Evolutionary conservation across 2,113 vertebrate genomes (phyloP), one percentile per base, ranked within the genome.

Genomic region (Beaufortia kweichowensis): DNA sequence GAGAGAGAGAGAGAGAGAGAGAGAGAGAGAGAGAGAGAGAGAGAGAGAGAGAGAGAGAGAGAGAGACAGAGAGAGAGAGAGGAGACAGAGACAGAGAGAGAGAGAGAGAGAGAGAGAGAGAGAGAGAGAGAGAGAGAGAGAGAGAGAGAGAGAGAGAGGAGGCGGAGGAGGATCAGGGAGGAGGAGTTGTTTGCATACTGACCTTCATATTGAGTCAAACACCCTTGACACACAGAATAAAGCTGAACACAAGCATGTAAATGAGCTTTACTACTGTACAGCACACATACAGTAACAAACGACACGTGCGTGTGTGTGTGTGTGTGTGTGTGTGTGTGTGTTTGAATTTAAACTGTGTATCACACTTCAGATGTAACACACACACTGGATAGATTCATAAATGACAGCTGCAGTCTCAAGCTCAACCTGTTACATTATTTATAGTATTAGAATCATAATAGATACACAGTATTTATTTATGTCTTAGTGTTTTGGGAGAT

Each of bases 191-290:
- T 46, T 60, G 29, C 41, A n/a, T 33, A 8, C 31, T 70, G 72
- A 80, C 72, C 78, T 80, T 80, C 64, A 53, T 26, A 24, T 62
- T 23, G 10, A 35, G 41, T 19, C 46, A 71, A 62, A 53, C 68
- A 12, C 31, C 66, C 41, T 63, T 65, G 19, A 78, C 68, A 57
- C 60, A 72, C 57, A 12, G 60, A 64, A 48, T 28, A 50, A 21
- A 33, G 50, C 33, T n/a, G 19, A 50, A n/a, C 48, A 21, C 48
- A 21, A 4, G 62, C 24, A 65, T 63, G 59, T 35, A 57, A 67
- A 46, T 77, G 53, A 61, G 11, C 17, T 29, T 62, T 41, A 55
- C n/a, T 39, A 39, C 35, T 15, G 11, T 70, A 61, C 56, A 70
- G 23, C 1, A 53, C n/a, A 39, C 59, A 53, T 21, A 62, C 48